These are phyloP conservation scores for Trichosurus vulpecula DNA, from an alignment of 2,797 vertebrate species.

Conservation along the genomic window DNA sequence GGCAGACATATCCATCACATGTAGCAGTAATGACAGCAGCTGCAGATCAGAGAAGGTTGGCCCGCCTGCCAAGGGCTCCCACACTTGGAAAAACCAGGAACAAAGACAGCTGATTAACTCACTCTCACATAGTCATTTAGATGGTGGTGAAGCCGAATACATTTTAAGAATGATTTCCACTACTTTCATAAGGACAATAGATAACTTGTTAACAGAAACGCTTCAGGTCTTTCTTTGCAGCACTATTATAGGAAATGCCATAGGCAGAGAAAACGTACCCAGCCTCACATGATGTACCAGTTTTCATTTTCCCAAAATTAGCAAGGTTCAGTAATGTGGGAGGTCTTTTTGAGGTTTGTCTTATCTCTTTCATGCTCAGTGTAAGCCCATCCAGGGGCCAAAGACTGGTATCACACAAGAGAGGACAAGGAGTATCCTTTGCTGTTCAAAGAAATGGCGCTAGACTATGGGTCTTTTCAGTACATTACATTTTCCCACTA, in stretches of 20 bases:
- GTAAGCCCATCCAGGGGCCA: neutral
- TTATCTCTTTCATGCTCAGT: neutral
- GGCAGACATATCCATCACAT: conserved; percentile 79
- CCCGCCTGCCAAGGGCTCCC: conserved; percentile 78
- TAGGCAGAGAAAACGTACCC: conserved; percentile 15
- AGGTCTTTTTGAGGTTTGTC: neutral
- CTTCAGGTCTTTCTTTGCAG: conserved; percentile 59
- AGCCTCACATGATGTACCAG: conserved; percentile 44
- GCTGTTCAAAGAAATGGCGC: neutral
- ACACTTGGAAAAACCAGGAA: conserved; percentile 79
- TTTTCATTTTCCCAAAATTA: conserved; percentile 6
- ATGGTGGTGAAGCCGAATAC: conserved; percentile 56
- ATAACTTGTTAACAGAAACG: conserved; percentile 70
- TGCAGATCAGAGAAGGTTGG: conserved; percentile 77
- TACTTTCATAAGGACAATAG: conserved; percentile 70
- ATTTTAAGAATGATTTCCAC: conserved; percentile 76
- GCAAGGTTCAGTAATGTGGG: neutral
- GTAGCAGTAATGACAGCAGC: conserved; percentile 76
- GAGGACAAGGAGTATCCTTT: neutral
- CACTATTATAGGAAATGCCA: conserved; percentile 55
- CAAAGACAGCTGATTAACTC: conserved; percentile 82
- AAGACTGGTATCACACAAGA: neutral
- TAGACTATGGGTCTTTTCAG: neutral
- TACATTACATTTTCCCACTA: neutral
- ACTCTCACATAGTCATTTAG: conserved; percentile 74